A percentile compares a stretch with the other conserved stretches of the same genome.
These are phyloP conservation scores for Sebastes diaconus DNA, from an alignment of 2,797 vertebrate species.

Conservation along the genomic window DNA sequence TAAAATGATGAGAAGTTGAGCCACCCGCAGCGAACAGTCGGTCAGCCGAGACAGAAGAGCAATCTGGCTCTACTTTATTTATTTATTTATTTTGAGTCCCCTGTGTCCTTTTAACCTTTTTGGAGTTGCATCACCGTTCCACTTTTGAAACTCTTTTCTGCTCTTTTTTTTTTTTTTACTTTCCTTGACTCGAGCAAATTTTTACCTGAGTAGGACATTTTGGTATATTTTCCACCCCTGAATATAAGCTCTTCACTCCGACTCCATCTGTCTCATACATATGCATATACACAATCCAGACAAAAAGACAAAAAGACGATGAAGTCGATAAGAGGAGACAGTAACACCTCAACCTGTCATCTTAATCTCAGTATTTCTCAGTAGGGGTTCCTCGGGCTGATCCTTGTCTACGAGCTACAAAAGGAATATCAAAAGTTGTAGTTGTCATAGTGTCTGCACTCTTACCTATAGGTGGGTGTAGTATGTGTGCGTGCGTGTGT, in stretches of 20 bases:
- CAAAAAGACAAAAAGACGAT: constrained; percentile 10
- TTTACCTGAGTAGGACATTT: background rate
- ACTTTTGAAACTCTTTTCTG: background rate
- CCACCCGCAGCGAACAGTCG: background rate
- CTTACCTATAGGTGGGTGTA: constrained; percentile 13
- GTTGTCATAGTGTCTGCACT: constrained; percentile 15
- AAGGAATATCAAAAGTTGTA: constrained; percentile 38
- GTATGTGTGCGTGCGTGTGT: constrained; percentile 11
- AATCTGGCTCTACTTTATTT: constrained; percentile 8
- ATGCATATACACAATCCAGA: constrained; percentile 11
- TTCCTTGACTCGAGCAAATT: background rate
- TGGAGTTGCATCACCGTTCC: background rate
- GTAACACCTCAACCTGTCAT: constrained; percentile 39
- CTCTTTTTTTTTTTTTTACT: background rate
- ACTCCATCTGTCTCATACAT: constrained; percentile 13
- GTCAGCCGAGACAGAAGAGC: constrained; percentile 4
- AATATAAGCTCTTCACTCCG: background rate
- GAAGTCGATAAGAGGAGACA: constrained; percentile 29
- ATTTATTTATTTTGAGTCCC: background rate
- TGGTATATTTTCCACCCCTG: background rate
- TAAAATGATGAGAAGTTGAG: background rate
- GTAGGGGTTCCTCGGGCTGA: constrained; percentile 10
- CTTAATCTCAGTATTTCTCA: constrained; percentile 24
- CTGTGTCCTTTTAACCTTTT: background rate
- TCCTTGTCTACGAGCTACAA: constrained; percentile 24